These are phyloP conservation scores for Hyppa rectilinea DNA, from an alignment of 2,888 invertebrate species.

Conservation along the genomic window DNA sequence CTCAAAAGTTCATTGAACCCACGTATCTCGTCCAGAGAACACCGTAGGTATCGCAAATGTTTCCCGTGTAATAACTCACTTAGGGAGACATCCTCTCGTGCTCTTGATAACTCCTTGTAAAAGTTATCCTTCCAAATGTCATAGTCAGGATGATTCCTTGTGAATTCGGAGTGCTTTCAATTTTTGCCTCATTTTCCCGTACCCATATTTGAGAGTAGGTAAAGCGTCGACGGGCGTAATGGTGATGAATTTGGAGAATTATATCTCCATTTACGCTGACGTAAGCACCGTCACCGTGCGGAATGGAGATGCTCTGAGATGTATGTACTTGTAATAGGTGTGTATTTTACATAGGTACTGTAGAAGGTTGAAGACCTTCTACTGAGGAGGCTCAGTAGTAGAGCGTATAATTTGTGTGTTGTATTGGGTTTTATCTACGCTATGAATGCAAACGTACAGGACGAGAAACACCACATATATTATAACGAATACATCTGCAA, in stretches of 20 bases:
- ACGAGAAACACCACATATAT: too few relatives aligned
- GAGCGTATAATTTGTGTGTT: too few relatives aligned
- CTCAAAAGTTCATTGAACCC: slow-evolving; percentile 58
- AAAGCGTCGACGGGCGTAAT: slow-evolving; percentile 65
- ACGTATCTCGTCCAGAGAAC: slow-evolving; percentile 30
- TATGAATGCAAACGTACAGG: too few relatives aligned
- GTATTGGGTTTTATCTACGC: too few relatives aligned
- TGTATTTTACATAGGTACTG: slow-evolving; percentile 32
- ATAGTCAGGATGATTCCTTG: slow-evolving; percentile 69
- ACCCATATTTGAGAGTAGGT: slow-evolving; percentile 62
- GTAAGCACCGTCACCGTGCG: slow-evolving; percentile 35
- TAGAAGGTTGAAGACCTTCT: too few relatives aligned
- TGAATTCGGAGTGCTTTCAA: slow-evolving; percentile 68
- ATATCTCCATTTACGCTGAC: slow-evolving; percentile 64
- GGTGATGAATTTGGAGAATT: slow-evolving; percentile 66
- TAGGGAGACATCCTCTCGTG: slow-evolving; percentile 32
- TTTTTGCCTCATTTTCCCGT: slow-evolving; percentile 62
- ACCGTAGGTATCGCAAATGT: slow-evolving; percentile 38
- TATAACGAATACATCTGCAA: too few relatives aligned
- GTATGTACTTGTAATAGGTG: slow-evolving; percentile 11
- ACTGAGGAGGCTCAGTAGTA: too few relatives aligned
- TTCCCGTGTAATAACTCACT: slow-evolving; percentile 59
- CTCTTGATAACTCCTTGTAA: slow-evolving; percentile 63
- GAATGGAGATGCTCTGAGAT: slow-evolving; percentile 27
- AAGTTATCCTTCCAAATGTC: slow-evolving; percentile 68